Percentiles rank a stretch among this genome's conserved stretches.
These are phyloP conservation scores for Danionella cerebrum DNA, from an alignment of 2,113 vertebrate species.

Conservation along the genomic window DNA sequence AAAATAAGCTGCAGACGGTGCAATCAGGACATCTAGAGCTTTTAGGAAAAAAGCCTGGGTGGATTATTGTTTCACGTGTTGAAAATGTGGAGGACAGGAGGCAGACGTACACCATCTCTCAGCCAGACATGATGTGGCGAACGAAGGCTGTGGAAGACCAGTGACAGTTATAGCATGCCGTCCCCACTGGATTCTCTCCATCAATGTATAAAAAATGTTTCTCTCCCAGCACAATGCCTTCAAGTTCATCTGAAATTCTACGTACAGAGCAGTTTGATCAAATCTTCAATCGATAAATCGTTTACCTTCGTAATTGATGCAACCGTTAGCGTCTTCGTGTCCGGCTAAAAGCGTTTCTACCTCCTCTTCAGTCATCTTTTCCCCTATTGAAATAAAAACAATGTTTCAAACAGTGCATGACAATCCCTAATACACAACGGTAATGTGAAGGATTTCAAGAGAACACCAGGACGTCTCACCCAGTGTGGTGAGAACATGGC, in stretches of 20 bases:
- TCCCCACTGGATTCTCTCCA: background rate
- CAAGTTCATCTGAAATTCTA: background rate
- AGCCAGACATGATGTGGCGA: conserved; percentile 68
- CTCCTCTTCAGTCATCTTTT: conserved; percentile 92
- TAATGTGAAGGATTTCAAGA: conserved; percentile 9
- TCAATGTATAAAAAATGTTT: background rate
- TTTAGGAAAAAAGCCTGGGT: conserved; percentile 49
- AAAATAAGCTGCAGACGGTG: background rate
- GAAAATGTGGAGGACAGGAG: conserved; percentile 37
- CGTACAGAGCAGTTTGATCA: too few species aligned
- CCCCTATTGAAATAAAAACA: conserved; percentile 59
- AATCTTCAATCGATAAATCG: too few species aligned
- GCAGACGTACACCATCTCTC: conserved; percentile 51
- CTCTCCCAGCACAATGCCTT: background rate
- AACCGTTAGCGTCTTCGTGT: conserved; percentile 91
- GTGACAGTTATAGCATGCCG: conserved; percentile 48
- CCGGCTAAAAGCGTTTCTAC: conserved; percentile 84
- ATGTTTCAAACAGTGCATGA: background rate
- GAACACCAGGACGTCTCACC: conserved; percentile 55
- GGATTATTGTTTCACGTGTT: conserved; percentile 36
- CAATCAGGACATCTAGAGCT: conserved; percentile 11
- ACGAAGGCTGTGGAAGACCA: conserved; percentile 65
- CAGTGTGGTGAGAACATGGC: conserved; percentile 87
- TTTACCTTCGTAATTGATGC: conserved; percentile 94
- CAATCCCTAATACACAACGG: background rate